Conservation (phyloP, 2,113 vertebrate species). For the Lota lota region DNA sequence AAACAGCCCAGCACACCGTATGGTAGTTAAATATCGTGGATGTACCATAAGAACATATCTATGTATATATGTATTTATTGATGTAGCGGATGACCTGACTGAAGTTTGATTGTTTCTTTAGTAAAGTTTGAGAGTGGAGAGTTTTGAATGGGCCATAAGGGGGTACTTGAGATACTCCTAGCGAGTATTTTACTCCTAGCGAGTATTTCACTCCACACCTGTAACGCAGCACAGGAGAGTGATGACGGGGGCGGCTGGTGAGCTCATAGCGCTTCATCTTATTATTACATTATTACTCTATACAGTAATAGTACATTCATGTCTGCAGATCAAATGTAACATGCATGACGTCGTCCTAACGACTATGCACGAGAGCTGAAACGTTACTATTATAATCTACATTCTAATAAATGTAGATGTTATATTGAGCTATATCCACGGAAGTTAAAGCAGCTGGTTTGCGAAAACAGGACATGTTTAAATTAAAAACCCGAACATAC, state of each 20-base stretch:
- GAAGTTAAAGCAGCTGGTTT: background rate
- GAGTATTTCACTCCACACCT: background rate
- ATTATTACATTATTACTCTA: too few species aligned
- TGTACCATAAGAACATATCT: too few species aligned
- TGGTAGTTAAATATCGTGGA: too few species aligned
- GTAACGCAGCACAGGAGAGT: background rate
- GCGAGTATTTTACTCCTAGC: background rate
- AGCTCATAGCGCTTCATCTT: conserved; percentile 8
- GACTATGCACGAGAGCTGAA: background rate
- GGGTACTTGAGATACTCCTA: accelerated
- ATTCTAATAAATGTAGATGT: too few species aligned
- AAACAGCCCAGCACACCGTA: conserved; percentile 5
- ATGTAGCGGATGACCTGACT: background rate
- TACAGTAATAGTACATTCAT: too few species aligned
- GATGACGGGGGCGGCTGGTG: conserved; percentile 51
- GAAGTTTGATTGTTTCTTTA: background rate
- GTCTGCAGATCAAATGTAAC: too few species aligned
- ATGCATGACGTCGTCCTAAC: too few species aligned
- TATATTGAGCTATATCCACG: too few species aligned
- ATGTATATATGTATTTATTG: background rate
- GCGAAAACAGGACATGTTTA: background rate
- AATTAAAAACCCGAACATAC: too few species aligned
- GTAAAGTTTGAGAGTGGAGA: accelerated
- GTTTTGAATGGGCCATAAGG: conserved; percentile 24
- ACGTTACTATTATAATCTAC: background rate